Evolutionary conservation across 2,113 vertebrate species (phyloP).

Genomic region (Sturnira hondurensis): DNA sequence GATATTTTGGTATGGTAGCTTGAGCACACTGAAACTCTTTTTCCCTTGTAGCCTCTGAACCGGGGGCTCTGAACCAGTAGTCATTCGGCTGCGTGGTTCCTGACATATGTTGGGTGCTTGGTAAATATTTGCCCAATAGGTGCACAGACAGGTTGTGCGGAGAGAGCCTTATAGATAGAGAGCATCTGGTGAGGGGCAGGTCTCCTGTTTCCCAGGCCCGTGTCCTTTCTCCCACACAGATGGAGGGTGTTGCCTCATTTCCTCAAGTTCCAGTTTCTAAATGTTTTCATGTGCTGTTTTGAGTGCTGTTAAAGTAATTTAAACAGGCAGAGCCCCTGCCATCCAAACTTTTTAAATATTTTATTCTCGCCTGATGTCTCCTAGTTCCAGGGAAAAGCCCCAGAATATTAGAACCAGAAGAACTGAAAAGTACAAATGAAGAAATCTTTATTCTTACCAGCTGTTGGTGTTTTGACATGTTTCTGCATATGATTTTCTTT

Average conservation of each 20-base stretch:
- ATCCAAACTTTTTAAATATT: slow-evolving; percentile 1
- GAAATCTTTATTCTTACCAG: slow-evolving; percentile 5
- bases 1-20: neutral
- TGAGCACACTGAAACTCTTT: neutral
- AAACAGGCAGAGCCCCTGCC: neutral
- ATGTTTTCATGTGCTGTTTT: slow-evolving; percentile 11
- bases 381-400: neutral
- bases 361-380: neutral
- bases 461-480: neutral
- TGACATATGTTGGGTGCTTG: neutral
- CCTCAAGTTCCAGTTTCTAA: neutral
- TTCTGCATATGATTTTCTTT: neutral
- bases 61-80: neutral
- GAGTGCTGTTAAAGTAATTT: neutral
- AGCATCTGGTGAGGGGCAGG: neutral
- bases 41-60: neutral
- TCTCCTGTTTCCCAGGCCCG: neutral
- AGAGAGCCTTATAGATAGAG: neutral
- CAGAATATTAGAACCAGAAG: neutral
- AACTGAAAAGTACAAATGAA: neutral
- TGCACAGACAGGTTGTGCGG: neutral
- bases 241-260: neutral
- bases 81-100: neutral
- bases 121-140: neutral
- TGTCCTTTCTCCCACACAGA: slow-evolving; percentile 35